phyloP scores from a whole-genome alignment of 2,888 invertebrate species.

The Isoperla grammatica region DNA sequence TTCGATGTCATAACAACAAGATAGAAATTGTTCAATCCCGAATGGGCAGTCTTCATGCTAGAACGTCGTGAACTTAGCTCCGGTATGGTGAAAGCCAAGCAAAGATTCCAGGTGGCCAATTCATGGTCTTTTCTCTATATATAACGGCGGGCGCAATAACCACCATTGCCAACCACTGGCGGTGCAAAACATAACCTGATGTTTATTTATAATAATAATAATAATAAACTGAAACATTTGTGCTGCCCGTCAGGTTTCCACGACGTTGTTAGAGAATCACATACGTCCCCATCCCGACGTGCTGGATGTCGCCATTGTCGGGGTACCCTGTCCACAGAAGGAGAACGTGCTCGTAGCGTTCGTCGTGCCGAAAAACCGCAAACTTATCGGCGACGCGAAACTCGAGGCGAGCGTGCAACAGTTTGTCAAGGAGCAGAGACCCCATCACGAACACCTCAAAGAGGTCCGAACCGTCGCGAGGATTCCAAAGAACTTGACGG shows the following conservation, averaged over 20 bases:
- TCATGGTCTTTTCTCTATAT: no score
- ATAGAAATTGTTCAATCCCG: no score
- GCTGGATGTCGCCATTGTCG: slow-evolving; percentile 76
- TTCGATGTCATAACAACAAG: no score
- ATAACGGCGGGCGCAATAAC: no score
- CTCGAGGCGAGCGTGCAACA: slow-evolving; percentile 52
- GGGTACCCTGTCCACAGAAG: slow-evolving; percentile 57
- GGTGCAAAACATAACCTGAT: no score
- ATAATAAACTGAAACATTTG: no score
- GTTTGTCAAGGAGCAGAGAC: slow-evolving; percentile 49
- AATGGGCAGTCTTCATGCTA: no score
- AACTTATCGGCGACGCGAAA: slow-evolving; percentile 29
- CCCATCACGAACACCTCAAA: background rate
- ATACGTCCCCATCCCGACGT: slow-evolving; percentile 67
- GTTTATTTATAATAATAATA: no score
- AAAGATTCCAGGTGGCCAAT: no score
- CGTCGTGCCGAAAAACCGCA: slow-evolving; percentile 52
- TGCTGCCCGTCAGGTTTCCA: slow-evolving; percentile 81
- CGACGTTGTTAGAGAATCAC: slow-evolving; percentile 78
- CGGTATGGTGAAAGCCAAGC: no score
- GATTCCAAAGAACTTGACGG: background rate
- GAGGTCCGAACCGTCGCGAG: background rate
- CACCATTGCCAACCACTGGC: no score
- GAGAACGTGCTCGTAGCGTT: slow-evolving; percentile 77
- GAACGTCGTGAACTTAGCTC: no score